A percentile compares a stretch with the other conserved stretches of the same genome.
These are phyloP conservation scores for Drosophila ercepeae DNA, from an alignment of 1,140 invertebrate species.

Conservation along the genomic window DNA sequence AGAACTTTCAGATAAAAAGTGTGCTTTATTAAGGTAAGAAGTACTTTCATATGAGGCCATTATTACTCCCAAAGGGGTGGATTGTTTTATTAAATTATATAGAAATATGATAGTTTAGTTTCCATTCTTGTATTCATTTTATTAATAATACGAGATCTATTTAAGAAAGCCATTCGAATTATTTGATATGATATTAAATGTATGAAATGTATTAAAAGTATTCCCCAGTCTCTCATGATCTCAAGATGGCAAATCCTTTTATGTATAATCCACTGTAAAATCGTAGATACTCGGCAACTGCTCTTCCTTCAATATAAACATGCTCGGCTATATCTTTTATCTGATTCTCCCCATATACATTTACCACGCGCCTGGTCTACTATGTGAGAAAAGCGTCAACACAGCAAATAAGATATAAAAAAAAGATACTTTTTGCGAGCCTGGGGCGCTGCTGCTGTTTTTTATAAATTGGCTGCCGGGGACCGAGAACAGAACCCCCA, in stretches of 20 bases:
- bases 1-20: no score
- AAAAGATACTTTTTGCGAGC: conserved; percentile 26
- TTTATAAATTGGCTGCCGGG: conserved; percentile 68
- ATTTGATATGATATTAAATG: no score
- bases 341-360: conserved; percentile 52
- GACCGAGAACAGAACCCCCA: conserved; percentile 1
- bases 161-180: no score
- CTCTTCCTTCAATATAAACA: conserved; percentile 68
- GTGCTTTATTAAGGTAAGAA: no score
- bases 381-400: conserved; percentile 74
- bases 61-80: no score
- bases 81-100: no score
- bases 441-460: conserved; percentile 52
- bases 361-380: conserved; percentile 61
- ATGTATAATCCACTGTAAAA: conserved; percentile 45
- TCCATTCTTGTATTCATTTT: no score
- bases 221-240: no score
- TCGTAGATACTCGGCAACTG: conserved; percentile 22
- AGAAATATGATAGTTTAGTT: no score
- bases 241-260: neutral
- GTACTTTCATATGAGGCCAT: no score
- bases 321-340: conserved; percentile 65
- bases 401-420: conserved; percentile 39
- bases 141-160: no score
- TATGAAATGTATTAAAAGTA: no score